Base-by-base conservation (phyloP, 2,888 invertebrate species). In the Minunthozetes semirufus region DNA sequence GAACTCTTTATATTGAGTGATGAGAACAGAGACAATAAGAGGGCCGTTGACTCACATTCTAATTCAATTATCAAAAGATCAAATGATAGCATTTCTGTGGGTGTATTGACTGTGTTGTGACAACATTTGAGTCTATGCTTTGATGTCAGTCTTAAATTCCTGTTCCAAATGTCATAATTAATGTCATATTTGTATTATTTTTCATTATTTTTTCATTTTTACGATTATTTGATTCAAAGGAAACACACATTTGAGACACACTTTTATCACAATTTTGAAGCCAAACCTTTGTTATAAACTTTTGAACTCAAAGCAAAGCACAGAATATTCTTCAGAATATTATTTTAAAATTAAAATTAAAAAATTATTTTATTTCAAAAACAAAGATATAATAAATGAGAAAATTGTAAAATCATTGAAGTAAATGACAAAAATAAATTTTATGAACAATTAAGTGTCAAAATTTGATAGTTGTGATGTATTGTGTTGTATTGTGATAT, bases 131-230 rank as follows among this genome's bases (percentile, higher is more conserved):
- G 8, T 22, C 11, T 56, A 19, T 19, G 48, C 4, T 22, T 56
- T 22, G 22, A 19, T 25, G 22, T 56, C 22, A 56, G 50, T 59
- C 63, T 63, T 29, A 17, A 33, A 63, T 63, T 63, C 33, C 63
- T 63, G 63, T 63, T 63, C 17, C 33, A 22, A 63, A 63, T 63
- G 63, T 63, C 33, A 63, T 63, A 33, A 63, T 63, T 63, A 29
- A 63, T 63, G 33, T 13, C 15, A 33, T 13, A 9, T 15, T 63
- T n/a, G 1, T 27, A 33, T 63, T 22, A 0, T 5, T 27, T 63
- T 63, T 19, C 8, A 63, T 63, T 33, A 1, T 27, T 63, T n/a
- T n/a, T n/a, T n/a, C n/a, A n/a, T n/a, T n/a, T n/a, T 33, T 19
- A 22, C 13, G 19, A 33, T 17, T 33, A 15, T 33, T 22, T 33